A percentile compares a stretch with the other conserved stretches of the same genome.
phyloP scores from a whole-genome alignment of 2,888 invertebrate species.

The Phengaris alcon region DNA sequence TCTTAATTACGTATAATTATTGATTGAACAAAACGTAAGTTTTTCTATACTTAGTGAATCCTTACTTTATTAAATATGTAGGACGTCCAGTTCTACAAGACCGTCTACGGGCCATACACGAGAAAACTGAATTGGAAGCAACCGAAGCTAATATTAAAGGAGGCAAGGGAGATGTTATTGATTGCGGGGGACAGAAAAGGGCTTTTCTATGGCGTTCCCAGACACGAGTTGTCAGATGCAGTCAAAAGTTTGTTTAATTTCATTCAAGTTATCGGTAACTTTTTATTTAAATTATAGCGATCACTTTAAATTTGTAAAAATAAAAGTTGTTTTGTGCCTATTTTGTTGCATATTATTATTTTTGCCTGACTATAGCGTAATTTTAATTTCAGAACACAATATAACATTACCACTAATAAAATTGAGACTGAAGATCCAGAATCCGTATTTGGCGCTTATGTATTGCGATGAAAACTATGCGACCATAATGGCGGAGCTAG shows the following conservation, averaged over 20 bases:
- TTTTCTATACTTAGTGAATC: too few relatives aligned
- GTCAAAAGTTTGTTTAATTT: constrained; percentile 37
- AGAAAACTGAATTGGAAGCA: constrained; percentile 53
- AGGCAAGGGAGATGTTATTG: constrained; percentile 46
- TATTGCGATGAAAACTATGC: constrained; percentile 51
- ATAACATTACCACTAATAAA: constrained; percentile 41
- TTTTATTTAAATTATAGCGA: too few relatives aligned
- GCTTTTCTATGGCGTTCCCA: constrained; percentile 48
- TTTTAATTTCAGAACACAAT: constrained; percentile 42
- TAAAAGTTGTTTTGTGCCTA: background rate
- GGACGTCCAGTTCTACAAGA: constrained; percentile 50
- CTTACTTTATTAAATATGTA: constrained; percentile 31
- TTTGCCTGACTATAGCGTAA: constrained; percentile 2
- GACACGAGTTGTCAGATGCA: constrained; percentile 42
- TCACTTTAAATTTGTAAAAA: too few relatives aligned
- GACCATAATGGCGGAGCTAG: constrained; percentile 51
- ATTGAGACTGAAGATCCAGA: constrained; percentile 53
- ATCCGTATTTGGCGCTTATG: constrained; percentile 57
- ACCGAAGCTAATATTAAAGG: constrained; percentile 53
- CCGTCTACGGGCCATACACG: constrained; percentile 42
- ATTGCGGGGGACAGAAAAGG: constrained; percentile 55
- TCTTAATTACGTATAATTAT: too few relatives aligned
- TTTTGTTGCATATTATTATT: too few relatives aligned
- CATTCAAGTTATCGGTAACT: background rate
- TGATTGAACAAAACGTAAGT: too few relatives aligned